Evolutionary conservation across 2,797 vertebrate genomes (phyloP).

Genomic region (Alcedo quadribrachys): DNA sequence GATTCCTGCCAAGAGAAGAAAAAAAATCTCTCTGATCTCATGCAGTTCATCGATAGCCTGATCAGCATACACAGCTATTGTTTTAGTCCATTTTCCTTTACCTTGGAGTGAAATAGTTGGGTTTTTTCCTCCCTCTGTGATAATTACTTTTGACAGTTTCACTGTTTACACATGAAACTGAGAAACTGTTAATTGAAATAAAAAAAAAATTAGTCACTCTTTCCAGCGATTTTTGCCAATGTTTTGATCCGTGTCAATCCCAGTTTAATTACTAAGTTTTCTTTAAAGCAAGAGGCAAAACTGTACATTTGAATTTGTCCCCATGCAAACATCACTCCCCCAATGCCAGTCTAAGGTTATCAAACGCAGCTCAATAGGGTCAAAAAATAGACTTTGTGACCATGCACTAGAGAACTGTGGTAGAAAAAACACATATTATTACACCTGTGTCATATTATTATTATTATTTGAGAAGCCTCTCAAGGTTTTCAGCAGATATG

Average conservation of each 20-base stretch:
- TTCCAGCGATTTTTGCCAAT: conserved; percentile 78
- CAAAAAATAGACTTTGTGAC: conserved; percentile 18
- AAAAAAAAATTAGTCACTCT: conserved; percentile 77
- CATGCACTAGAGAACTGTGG: background rate
- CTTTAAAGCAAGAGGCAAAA: conserved; percentile 67
- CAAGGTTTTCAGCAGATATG: conserved; percentile 57
- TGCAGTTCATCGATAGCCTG: background rate
- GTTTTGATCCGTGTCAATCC: conserved; percentile 79
- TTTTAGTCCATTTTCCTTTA: conserved; percentile 66
- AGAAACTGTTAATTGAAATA: conserved; percentile 81
- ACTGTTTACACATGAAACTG: conserved; percentile 77
- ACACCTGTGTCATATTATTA: too few species aligned
- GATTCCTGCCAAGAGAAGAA: background rate
- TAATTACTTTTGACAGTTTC: conserved; percentile 81
- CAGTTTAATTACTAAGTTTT: conserved; percentile 76
- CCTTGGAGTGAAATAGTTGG: conserved; percentile 55
- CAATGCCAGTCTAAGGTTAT: background rate
- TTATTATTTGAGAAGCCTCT: conserved; percentile 14
- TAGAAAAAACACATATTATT: conserved; percentile 15
- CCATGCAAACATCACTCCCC: background rate
- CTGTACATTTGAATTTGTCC: conserved; percentile 23
- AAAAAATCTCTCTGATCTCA: background rate
- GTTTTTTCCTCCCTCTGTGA: conserved; percentile 50
- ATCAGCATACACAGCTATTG: conserved; percentile 46
- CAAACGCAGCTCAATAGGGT: background rate